These are phyloP conservation scores for Leptura quadrifasciata DNA, from an alignment of 2,888 invertebrate genomes.

Conservation along the genomic window DNA sequence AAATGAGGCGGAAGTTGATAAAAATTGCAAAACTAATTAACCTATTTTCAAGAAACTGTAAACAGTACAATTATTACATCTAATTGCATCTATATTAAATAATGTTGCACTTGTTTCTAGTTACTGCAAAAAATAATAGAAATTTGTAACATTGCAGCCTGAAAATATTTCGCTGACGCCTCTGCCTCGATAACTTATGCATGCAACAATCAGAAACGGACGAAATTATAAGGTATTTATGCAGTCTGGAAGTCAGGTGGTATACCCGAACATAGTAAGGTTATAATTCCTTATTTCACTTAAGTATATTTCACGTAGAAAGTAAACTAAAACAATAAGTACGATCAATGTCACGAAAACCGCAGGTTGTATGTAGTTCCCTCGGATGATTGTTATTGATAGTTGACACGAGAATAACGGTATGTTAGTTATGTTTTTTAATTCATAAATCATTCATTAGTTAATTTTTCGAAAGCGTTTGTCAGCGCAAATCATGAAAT, in stretches of 20 bases:
- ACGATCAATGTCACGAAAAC: conserved; percentile 5
- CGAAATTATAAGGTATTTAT: conserved; percentile 62
- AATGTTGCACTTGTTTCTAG: too few relatives aligned
- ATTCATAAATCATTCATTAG: neutral
- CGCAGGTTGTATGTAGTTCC: neutral
- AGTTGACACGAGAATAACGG: neutral
- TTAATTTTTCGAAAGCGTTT: too few relatives aligned
- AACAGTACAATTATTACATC: too few relatives aligned
- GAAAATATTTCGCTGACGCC: conserved; percentile 4
- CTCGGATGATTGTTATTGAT: conserved; percentile 8
- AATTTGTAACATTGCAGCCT: neutral
- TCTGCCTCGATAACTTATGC: conserved; percentile 32
- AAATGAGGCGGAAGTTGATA: too few relatives aligned
- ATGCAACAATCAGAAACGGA: conserved; percentile 49
- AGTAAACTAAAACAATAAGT: neutral
- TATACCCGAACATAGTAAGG: conserved; percentile 54
- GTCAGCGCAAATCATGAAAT: too few relatives aligned
- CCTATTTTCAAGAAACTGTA: too few relatives aligned
- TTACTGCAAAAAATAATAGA: neutral
- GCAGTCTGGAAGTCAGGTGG: conserved; percentile 62
- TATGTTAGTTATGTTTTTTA: neutral
- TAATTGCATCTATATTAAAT: too few relatives aligned
- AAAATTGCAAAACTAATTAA: too few relatives aligned
- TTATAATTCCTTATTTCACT: neutral
- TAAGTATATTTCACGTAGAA: neutral